These are phyloP conservation scores for Acrossocheilus wenchowensis DNA, from an alignment of 2,797 vertebrate species.

Conservation along the genomic window DNA sequence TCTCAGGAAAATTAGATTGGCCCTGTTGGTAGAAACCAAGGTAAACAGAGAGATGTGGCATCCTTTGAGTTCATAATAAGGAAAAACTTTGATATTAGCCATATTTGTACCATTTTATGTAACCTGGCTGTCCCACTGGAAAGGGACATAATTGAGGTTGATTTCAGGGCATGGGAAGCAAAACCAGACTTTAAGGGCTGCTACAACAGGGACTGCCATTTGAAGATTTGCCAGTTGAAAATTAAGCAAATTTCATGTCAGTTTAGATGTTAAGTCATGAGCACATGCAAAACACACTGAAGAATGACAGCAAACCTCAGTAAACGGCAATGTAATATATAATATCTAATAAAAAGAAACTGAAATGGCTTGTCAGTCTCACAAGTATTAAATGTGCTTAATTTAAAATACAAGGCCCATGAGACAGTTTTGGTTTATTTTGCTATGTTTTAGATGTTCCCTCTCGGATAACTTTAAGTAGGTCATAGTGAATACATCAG, in stretches of 20 bases:
- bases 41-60: conserved; percentile 7
- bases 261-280: background rate
- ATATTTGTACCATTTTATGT: conserved; percentile 2
- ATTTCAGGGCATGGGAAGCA: background rate
- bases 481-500: conserved; percentile 15
- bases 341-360: background rate
- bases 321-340: background rate
- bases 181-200: background rate
- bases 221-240: background rate
- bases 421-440: conserved; percentile 18
- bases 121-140: background rate
- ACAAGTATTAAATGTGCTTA: conserved; percentile 2
- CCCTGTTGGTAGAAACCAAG: conserved; percentile 23
- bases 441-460: background rate
- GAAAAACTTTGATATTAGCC: background rate
- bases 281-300: background rate
- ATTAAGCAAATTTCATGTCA: background rate
- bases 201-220: background rate
- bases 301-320: background rate
- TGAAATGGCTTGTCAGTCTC: background rate
- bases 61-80: background rate
- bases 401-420: conserved; percentile 1
- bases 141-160: background rate
- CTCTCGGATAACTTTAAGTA: conserved; percentile 9
- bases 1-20: conserved; percentile 14